Evolutionary conservation across 53 echinoderm and acorn worm species (phyloP).

Genomic region (Astropecten irregularis): DNA sequence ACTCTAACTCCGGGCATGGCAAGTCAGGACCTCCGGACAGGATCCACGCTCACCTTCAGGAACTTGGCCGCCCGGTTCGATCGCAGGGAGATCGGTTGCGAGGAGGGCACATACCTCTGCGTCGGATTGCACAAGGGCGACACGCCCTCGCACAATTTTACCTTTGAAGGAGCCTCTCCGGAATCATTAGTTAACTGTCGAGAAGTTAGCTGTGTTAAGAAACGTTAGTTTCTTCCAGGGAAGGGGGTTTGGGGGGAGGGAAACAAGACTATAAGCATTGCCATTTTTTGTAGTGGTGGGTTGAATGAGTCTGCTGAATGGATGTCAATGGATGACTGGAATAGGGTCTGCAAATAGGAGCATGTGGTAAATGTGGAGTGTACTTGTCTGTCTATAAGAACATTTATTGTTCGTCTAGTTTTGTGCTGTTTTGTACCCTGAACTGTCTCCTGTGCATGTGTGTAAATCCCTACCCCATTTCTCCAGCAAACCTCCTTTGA

Average conservation of each 20-base stretch:
- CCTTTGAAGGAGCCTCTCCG: conserved; percentile 59
- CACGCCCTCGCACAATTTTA: conserved; percentile 55
- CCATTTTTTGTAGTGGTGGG: no score
- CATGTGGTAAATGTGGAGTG: background rate
- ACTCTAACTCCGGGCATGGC: conserved; percentile 62
- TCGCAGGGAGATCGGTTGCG: conserved; percentile 60
- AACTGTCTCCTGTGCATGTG: background rate
- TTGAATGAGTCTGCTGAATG: background rate
- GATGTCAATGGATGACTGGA: background rate
- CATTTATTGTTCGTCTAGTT: background rate
- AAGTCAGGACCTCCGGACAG: conserved; percentile 66
- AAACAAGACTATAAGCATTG: background rate
- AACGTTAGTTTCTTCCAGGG: conserved; percentile 77
- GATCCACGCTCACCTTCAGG: conserved; percentile 57
- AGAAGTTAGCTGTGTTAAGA: conserved; percentile 66
- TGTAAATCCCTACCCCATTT: no score
- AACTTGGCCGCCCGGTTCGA: conserved; percentile 73
- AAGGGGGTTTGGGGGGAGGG: no score
- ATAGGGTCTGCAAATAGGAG: background rate
- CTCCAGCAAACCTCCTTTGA: no score
- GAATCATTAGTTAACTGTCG: conserved; percentile 71
- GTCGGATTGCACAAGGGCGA: conserved; percentile 60
- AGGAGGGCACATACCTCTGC: conserved; percentile 64
- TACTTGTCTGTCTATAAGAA: background rate
- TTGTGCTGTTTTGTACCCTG: background rate